Evolutionary conservation across 2,888 invertebrate species (phyloP), one percentile per base, ranked within the genome.

Genomic region (Trichopoda pennipes): DNA sequence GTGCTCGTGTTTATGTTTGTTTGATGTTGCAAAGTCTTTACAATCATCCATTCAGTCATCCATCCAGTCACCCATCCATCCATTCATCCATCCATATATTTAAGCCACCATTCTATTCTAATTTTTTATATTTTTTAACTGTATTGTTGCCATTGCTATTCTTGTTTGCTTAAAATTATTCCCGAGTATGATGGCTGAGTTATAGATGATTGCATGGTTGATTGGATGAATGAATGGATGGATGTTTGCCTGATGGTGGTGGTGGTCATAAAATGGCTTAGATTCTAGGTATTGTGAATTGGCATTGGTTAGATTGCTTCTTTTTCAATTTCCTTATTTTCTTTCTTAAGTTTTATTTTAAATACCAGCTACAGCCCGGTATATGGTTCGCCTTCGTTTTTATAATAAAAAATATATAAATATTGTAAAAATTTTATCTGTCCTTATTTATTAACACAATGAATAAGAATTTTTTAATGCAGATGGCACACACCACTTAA

Each of bases 191-290:
- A 75, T 75, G 75, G 66, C 47, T 79, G 66, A 73, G 68, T 79
- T 74, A 74, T 74, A 74, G 73, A 74, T 74, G 79, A 79, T 68
- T 79, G 73, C 79, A 79, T 74, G 73, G 68, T 79, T 73, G 73
- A 77, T 77, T 77, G 77, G 77, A 77, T 70, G 77, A 69, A 77
- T 70, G 47, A 38, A 21, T 66, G 60, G 19, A 55, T 76, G 76
- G 44, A 2, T 69, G 61, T 32, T 44, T 56, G 19, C n/a, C n/a
- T n/a, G n/a, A n/a, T n/a, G 21, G n/a, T 42, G 55, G 2, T 63
- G 66, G 38, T 23, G 66, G 74, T 68, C 61, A 61, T 42, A 68
- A 19, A 53, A 68, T 55, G 60, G 49, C 47, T 66, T 64, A 58
- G 49, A 42, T 38, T 58, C 32, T 42, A 58, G 14, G 69, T 55